Percentiles rank a stretch among this genome's conserved stretches.
phyloP scores from a whole-genome alignment of 2,113 vertebrate species.

The Thinocorus orbignyianus region DNA sequence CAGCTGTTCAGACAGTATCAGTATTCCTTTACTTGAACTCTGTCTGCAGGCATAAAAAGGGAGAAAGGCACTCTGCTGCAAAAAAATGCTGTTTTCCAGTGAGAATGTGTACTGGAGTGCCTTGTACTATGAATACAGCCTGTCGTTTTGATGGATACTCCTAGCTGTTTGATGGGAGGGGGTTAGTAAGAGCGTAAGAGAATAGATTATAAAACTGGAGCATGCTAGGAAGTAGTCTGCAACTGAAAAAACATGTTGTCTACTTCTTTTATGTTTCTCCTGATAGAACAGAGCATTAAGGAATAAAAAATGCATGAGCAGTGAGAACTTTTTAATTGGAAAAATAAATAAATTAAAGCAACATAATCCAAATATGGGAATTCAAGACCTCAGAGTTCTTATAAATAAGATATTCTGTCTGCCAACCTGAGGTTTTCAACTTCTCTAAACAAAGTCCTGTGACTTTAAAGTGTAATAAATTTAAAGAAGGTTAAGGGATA shows the following conservation, averaged over 20 bases:
- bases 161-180: conserved; percentile 10
- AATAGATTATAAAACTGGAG: conserved; percentile 42
- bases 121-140: conserved; percentile 14
- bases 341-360: conserved; percentile 64
- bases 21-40: background rate
- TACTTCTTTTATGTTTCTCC: conserved; percentile 51
- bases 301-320: conserved; percentile 66
- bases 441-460: conserved; percentile 13
- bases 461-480: conserved; percentile 57
- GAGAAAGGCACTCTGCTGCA: background rate
- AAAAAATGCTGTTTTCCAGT: conserved; percentile 34
- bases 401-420: conserved; percentile 31
- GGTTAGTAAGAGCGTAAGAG: conserved; percentile 25
- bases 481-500: background rate
- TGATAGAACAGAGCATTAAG: background rate
- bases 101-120: background rate
- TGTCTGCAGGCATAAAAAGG: background rate
- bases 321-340: conserved; percentile 56
- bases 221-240: background rate
- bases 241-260: conserved; percentile 18
- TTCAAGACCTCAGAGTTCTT: conserved; percentile 11
- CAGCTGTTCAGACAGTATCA: background rate
- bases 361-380: background rate
- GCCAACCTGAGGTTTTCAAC: conserved; percentile 29
- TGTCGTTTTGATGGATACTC: conserved; percentile 31